Percentiles rank a stretch among this genome's conserved stretches.
These are phyloP conservation scores for Rattus rattus DNA, from an alignment of 2,113 vertebrate genomes.

Conservation along the genomic window DNA sequence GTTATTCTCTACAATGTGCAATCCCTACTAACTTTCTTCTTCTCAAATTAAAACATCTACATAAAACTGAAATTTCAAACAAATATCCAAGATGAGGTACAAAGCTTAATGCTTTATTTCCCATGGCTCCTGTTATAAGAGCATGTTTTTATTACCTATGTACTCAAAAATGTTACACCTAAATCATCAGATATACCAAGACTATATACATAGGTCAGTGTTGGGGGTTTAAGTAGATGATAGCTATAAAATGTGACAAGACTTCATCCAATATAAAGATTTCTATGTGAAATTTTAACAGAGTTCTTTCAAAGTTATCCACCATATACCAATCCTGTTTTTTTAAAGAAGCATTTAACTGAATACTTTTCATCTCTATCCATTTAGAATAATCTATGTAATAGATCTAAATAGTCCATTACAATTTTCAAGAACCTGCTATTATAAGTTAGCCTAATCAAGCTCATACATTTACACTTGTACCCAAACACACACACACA, in stretches of 20 bases:
- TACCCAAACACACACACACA: accelerated
- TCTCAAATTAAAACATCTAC: conserved; percentile 38
- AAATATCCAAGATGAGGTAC: background rate
- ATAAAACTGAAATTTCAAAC: conserved; percentile 15
- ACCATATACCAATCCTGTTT: background rate
- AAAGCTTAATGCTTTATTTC: background rate
- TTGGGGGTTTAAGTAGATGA: background rate
- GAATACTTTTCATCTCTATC: background rate
- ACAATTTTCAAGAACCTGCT: background rate
- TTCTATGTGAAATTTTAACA: background rate
- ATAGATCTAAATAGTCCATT: background rate
- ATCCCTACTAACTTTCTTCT: background rate
- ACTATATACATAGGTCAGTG: background rate
- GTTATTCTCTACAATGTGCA: background rate
- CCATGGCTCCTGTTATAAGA: background rate
- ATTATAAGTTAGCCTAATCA: background rate
- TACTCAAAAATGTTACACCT: background rate
- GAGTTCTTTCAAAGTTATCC: background rate
- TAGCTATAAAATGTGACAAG: background rate
- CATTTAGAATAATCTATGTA: background rate
- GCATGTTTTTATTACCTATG: background rate
- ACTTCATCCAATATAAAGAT: background rate
- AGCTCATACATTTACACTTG: background rate
- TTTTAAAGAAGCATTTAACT: background rate
- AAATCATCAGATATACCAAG: background rate